Base-by-base conservation (phyloP, 53 echinoderm and acorn worm genomes). In the Hippasteria phrygiana region DNA sequence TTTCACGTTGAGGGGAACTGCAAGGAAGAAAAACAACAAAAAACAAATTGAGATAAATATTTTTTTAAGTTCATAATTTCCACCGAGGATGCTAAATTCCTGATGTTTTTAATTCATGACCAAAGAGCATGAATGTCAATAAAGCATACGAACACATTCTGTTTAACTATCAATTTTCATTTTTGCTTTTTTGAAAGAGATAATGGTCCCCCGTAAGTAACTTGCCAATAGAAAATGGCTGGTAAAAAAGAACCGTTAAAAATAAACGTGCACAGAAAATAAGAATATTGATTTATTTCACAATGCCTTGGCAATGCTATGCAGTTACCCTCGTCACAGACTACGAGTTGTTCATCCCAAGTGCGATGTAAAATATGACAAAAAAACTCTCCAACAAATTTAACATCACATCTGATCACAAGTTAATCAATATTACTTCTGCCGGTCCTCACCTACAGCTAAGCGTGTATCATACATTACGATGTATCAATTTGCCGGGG, bases 1-100 rank as follows among this genome's bases (percentile, higher is more conserved):
- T 83, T 95, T 95, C 53, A 95, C 91, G 87, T 88, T 90, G 27
- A 96, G 83, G 32, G 95, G 99, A 85, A 99, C 99, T 96, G 92
- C 36, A 92, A 62, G 31, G 45, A 79, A 43, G 5, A 71, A 77
- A 53, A 39, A 80, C 16, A n/a, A 64, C 32, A 63, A 31, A 56
- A 73, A 10, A 69, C 32, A 87, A 5, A 40, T 48, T 55, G 17
- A 31, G 2, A 47, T 45, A 75, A 26, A 2, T 47, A 10, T n/a
- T 24, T 31, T 31, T 47, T 75, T 14, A 22, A 29, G 11, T n/a
- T 9, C 18, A 0, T 46, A 45, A 4, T 1, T 31, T 43, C 37
- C 16, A 71, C 40, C 8, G 8, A 48, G 14, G 14, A 10, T 14
- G 14, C 8, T 14, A 48, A 48, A 8, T 48, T 10, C 8, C 48